phyloP scores from a whole-genome alignment of 1,140 invertebrate species.

The Camponotus vicinus region DNA sequence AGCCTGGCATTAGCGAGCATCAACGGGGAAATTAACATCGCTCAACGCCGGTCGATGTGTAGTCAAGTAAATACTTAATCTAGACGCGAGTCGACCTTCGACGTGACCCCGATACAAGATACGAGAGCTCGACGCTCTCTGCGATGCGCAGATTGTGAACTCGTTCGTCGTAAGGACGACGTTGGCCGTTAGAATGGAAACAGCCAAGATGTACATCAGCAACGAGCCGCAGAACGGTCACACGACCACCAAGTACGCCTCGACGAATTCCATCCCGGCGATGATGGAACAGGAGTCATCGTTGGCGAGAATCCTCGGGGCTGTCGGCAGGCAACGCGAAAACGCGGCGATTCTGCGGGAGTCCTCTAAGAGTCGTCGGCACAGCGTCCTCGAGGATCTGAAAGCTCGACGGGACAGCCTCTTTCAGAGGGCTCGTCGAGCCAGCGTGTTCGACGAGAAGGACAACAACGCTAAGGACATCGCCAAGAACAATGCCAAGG shows the following conservation, averaged over 20 bases:
- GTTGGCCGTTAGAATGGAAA: constrained; percentile 78
- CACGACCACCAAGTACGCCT: constrained; percentile 80
- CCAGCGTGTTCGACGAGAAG: constrained; percentile 82
- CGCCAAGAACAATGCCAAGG: not conserved
- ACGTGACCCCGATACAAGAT: constrained; percentile 32
- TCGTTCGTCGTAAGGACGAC: constrained; percentile 9
- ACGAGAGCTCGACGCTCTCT: not conserved
- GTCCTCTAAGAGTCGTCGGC: constrained; percentile 69
- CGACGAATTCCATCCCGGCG: constrained; percentile 84
- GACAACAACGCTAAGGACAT: constrained; percentile 72
- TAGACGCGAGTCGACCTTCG: constrained; percentile 15
- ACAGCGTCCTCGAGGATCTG: constrained; percentile 84
- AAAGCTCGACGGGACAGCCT: constrained; percentile 82
- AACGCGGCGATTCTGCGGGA: constrained; percentile 63
- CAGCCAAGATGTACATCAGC: constrained; percentile 81
- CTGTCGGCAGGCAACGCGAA: constrained; percentile 6
- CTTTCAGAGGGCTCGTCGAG: constrained; percentile 80
- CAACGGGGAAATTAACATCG: not conserved
- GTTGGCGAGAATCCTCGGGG: constrained; percentile 52
- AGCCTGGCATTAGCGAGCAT: not conserved
- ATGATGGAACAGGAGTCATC: constrained; percentile 76
- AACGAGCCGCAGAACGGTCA: constrained; percentile 73
- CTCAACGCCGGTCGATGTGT: not conserved
- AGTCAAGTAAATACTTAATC: constrained; percentile 42
- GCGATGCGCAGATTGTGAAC: constrained; percentile 31